Conservation (phyloP, 2,113 vertebrate genomes). For the Megaleporinus macrocephalus region DNA sequence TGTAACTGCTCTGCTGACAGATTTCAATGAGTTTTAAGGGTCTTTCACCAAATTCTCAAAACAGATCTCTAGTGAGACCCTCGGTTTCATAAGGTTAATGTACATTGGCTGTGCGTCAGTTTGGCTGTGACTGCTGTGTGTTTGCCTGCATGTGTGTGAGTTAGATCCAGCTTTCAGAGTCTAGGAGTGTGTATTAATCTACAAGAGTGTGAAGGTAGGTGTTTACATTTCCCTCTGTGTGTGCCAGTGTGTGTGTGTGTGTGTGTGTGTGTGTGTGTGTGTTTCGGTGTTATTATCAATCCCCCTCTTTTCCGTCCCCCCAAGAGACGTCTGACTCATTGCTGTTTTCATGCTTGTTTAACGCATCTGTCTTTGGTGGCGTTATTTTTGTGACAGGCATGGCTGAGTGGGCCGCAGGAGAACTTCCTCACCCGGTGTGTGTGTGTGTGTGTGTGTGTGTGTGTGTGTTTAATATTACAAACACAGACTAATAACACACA, state of each 20-base stretch:
- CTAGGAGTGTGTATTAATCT: not conserved
- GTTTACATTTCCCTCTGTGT: not conserved
- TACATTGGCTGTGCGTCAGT: not conserved
- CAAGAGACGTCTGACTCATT: not conserved
- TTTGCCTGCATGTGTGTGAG: not conserved
- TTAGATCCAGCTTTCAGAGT: not conserved
- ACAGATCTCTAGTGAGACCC: too few species aligned
- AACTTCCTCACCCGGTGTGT: not conserved
- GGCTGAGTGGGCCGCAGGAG: not conserved
- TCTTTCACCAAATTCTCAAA: too few species aligned
- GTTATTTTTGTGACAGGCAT: constrained; percentile 3
- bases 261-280: not conserved
- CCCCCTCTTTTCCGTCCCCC: not conserved
- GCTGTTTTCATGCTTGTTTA: constrained; percentile 2
- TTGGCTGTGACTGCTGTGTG: not conserved
- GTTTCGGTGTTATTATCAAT: constrained; percentile 3
- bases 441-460: not conserved
- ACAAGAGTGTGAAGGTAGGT: not conserved
- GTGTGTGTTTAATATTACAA: not conserved
- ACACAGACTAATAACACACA: not conserved
- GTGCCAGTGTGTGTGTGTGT: not conserved
- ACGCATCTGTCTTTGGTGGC: constrained; percentile 1
- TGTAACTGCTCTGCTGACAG: too few species aligned
- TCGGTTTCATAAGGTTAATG: not conserved
- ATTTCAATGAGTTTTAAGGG: too few species aligned